Evolutionary conservation across 2,797 vertebrate genomes (phyloP).

Genomic region (Myotis planiceps): DNA sequence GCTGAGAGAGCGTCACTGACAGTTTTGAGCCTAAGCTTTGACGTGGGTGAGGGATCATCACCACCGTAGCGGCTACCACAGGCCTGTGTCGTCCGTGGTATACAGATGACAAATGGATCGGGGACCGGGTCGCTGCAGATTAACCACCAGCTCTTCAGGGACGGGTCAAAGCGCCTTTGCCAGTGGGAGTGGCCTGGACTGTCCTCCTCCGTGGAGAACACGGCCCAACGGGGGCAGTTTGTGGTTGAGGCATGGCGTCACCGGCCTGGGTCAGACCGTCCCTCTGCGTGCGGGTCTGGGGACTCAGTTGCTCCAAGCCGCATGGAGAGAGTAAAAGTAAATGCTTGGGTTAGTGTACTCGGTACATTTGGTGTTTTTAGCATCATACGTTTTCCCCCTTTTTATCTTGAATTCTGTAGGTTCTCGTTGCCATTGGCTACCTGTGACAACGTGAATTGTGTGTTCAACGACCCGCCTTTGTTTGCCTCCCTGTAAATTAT

Average conservation of each 20-base stretch:
- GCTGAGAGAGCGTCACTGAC: not conserved
- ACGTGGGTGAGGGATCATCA: not conserved
- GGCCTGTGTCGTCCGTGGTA: not conserved
- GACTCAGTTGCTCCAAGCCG: not conserved
- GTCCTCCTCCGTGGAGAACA: not conserved
- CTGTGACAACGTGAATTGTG: not conserved
- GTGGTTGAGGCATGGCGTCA: not conserved
- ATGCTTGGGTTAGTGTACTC: not conserved
- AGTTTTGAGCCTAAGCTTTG: not conserved
- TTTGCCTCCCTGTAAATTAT: not conserved
- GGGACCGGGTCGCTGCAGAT: not conserved
- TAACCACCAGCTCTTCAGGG: not conserved
- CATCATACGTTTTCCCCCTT: not conserved
- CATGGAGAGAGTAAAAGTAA: not conserved
- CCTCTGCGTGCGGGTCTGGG: not conserved
- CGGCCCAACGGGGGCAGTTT: not conserved
- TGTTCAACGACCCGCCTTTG: not conserved
- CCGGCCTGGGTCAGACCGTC: not conserved
- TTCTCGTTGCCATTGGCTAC: not conserved
- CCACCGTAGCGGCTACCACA: not conserved
- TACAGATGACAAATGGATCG: not conserved
- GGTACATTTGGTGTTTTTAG: not conserved
- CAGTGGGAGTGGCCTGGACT: not conserved
- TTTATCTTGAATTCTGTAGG: not conserved
- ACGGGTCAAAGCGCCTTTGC: not conserved